Evolutionary conservation across 2,797 vertebrate genomes (phyloP), one percentile per base, ranked within the genome.

Genomic region (Lithobates pipiens): DNA sequence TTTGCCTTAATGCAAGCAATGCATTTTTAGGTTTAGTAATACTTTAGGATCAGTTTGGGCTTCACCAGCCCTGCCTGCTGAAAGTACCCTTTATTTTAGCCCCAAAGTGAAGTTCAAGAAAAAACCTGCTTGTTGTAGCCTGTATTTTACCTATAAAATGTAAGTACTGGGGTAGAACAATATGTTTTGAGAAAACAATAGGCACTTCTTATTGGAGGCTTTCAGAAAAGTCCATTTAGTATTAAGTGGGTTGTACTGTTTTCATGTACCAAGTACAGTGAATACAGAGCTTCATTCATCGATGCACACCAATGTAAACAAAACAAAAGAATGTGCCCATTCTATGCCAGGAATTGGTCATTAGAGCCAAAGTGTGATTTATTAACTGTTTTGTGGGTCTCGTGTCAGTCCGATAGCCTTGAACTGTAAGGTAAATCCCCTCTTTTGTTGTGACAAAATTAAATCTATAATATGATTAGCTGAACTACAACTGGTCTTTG

Each of bases 391-490:
- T 34, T 72, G 36, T 72, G 36, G 8, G 36, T 34, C 69, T 10
- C 36, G 7, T 72, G 69, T 21, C 69, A 23, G 1, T 36, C 18
- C 0, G 34, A 67, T 29, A 67, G 65, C 65, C 65, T 67, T 67
- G 71, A 73, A 54, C 74, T 76, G 74, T 32, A 76, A 15, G 25
- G n/a, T 18, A 76, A 76, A 76, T 29, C 42, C 72, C n/a, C 11
- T 27, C 27, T 50, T 75, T 29, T 42, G 10, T 44, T 25, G 71
- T 42, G 23, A n/a, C 39, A 44, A 73, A 73, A 73, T 73, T 42
- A 73, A 72, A 72, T 39, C 69, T 36, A 23, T 78, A 78, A 78
- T 78, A 67, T 63, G 76, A 67, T 67, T 68, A 68, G 3, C 63
- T 23, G 39, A 63, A 68, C 65, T 77, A 68, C 76, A 78, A 39